These are phyloP conservation scores for Callyntrura sp. DNA, from an alignment of 2,888 invertebrate species.

Conservation along the genomic window DNA sequence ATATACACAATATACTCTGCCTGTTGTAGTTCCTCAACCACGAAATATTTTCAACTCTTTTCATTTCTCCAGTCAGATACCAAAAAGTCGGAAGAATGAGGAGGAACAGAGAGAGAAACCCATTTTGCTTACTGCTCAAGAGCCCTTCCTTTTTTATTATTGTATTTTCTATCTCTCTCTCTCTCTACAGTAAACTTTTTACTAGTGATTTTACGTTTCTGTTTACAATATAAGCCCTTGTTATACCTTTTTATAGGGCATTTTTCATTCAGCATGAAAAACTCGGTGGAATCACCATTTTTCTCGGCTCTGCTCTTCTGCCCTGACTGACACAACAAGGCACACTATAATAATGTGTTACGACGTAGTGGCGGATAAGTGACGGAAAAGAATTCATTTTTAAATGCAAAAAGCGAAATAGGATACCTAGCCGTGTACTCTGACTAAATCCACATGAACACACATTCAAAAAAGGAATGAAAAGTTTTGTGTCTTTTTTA, in stretches of 20 bases:
- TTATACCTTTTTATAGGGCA: conserved; percentile 15
- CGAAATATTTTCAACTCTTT: conserved; percentile 52
- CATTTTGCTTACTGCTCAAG: not conserved
- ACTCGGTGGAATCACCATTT: not conserved
- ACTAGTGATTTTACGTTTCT: not conserved
- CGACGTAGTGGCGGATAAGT: not conserved
- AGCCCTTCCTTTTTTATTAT: conserved; percentile 3
- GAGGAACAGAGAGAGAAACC: not conserved
- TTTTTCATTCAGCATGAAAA: conserved; percentile 25
- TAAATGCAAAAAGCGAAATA: conserved; percentile 46
- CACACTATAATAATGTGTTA: not conserved
- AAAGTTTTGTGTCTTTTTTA: conserved; percentile 33
- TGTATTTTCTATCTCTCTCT: not conserved
- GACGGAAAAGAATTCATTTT: conserved; percentile 49
- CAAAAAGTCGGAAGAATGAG: conserved; percentile 5
- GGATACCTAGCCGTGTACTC: conserved; percentile 15
- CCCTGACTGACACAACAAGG: conserved; percentile 45
- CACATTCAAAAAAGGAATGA: not conserved
- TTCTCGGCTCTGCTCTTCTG: not conserved
- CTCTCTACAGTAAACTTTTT: conserved; percentile 35
- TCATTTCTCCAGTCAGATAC: conserved; percentile 17
- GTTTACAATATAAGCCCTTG: conserved; percentile 23
- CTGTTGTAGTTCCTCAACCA: conserved; percentile 52
- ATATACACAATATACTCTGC: too few species aligned
- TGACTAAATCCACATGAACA: conserved; percentile 5